Evolutionary conservation across 2,113 vertebrate genomes (phyloP).

Genomic region (Motacilla alba): DNA sequence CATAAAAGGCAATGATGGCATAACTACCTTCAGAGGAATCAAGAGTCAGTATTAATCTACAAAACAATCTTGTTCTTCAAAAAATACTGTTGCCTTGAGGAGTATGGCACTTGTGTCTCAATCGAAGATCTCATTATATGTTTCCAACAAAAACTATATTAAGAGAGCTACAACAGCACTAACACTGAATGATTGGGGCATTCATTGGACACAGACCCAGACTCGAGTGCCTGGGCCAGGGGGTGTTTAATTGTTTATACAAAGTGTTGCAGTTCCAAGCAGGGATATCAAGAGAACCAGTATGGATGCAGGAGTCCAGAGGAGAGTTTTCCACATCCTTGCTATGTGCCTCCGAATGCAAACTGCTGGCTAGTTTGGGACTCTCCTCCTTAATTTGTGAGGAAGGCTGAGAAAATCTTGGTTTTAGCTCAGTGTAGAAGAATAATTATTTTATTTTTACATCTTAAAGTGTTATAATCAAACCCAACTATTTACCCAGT

Average conservation of each 20-base stretch:
- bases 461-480: background rate
- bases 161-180: background rate
- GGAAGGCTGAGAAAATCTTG: background rate
- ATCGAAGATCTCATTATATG: background rate
- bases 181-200: background rate
- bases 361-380: background rate
- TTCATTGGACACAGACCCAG: background rate
- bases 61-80: background rate
- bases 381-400: background rate
- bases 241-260: background rate
- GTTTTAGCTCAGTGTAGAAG: background rate
- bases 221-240: background rate
- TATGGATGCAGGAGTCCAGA: background rate
- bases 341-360: fast-evolving
- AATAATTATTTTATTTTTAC: background rate
- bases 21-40: background rate
- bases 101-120: background rate
- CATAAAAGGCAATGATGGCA: background rate
- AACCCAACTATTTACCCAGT: background rate
- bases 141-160: background rate
- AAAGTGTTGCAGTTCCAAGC: background rate
- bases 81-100: background rate
- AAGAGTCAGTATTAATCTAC: background rate
- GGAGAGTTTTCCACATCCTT: background rate
- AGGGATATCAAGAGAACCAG: background rate